Evolutionary conservation across 2,797 vertebrate genomes (phyloP).

Genomic region (Peromyscus eremicus): DNA sequence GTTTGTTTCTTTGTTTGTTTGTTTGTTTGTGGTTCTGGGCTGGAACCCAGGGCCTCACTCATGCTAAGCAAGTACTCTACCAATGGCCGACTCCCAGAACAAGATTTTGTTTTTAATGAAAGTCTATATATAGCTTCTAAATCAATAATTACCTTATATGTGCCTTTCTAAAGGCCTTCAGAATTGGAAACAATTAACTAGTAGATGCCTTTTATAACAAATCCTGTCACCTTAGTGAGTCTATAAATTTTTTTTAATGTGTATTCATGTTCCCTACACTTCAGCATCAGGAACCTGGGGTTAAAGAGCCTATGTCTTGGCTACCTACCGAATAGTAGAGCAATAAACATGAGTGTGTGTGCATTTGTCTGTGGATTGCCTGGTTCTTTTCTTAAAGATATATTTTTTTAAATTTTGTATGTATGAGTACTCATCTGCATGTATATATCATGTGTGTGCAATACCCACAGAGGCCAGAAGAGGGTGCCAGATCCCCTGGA

Average conservation of each 20-base stretch:
- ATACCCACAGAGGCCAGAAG: not conserved
- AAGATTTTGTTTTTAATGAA: conserved; percentile 3
- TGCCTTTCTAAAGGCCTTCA: not conserved
- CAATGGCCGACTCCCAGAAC: not conserved
- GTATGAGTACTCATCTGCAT: not conserved
- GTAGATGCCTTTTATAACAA: not conserved
- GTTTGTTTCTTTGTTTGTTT: not conserved
- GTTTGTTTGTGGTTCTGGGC: not conserved
- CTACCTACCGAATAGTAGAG: not conserved
- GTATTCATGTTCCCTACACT: not conserved
- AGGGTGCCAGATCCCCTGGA: not conserved
- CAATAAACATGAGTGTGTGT: not conserved
- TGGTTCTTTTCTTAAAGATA: not conserved
- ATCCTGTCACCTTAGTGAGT: not conserved
- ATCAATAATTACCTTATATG: conserved; percentile 25
- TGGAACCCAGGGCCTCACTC: not conserved
- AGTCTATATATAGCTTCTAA: not conserved
- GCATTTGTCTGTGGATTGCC: not conserved
- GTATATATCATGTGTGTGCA: not conserved
- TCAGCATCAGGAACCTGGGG: not conserved
- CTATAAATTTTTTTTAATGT: not conserved
- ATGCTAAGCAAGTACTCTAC: not conserved
- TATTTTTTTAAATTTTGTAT: not conserved
- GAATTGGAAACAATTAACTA: not conserved
- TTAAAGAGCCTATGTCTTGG: not conserved